A percentile compares a stretch with the other conserved stretches of the same genome.
These are phyloP conservation scores for Dastarcus helophoroides DNA, from an alignment of 2,888 invertebrate species.

Conservation along the genomic window DNA sequence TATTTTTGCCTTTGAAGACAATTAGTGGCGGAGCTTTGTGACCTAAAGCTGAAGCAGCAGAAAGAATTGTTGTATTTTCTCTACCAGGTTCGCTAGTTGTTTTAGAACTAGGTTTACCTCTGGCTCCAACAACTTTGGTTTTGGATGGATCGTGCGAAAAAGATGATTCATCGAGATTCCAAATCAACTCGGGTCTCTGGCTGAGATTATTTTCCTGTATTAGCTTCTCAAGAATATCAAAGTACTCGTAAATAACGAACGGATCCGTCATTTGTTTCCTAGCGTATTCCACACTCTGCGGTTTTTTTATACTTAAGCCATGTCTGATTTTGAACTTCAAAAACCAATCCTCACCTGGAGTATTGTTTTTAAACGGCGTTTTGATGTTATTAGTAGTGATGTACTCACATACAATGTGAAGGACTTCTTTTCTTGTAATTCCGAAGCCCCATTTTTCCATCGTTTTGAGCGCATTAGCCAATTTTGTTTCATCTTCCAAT, in stretches of 20 bases:
- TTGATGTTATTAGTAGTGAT: conserved; percentile 17
- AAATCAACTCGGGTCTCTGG: conserved; percentile 15
- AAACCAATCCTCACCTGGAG: conserved; percentile 21
- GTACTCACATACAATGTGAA: conserved; percentile 16
- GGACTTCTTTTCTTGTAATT: conserved; percentile 17
- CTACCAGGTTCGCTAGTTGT: conserved; percentile 10
- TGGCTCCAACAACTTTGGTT: conserved; percentile 15
- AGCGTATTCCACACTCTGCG: conserved; percentile 26
- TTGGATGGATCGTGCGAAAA: conserved; percentile 12
- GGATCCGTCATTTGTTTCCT: conserved; percentile 20
- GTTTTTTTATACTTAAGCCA: conserved; percentile 26
- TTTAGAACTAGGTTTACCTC: conserved; percentile 6
- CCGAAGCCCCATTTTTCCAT: conserved; percentile 17
- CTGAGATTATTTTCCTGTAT: conserved; percentile 9
- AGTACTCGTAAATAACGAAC: conserved; percentile 16
- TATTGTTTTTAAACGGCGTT: conserved; percentile 19
- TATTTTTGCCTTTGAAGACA: conserved; percentile 20
- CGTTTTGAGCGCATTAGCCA: conserved; percentile 3
- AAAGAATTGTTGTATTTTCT: conserved; percentile 13
- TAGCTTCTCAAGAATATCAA: conserved; percentile 12
- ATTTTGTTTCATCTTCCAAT: conserved; percentile 3
- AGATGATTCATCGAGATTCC: conserved; percentile 18
- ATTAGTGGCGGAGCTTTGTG: conserved; percentile 14
- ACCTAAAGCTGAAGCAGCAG: conserved; percentile 12
- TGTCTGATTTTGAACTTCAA: conserved; percentile 17